Percentiles rank a stretch among this genome's conserved stretches.
Conservation (phyloP, 2,113 vertebrate genomes). For the Pterocles gutturalis region DNA sequence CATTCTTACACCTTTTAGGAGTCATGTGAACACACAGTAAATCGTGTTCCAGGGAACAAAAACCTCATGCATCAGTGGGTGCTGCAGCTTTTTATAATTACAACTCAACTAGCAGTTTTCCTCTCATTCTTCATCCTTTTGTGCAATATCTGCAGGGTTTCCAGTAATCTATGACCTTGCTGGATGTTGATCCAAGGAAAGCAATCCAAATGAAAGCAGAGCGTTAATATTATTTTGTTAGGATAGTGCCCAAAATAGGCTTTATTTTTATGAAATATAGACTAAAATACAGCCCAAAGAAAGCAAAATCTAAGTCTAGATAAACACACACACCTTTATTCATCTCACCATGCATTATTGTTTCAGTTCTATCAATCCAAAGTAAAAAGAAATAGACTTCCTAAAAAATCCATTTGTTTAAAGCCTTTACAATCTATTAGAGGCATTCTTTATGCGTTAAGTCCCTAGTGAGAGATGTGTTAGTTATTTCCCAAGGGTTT, state of each 20-base stretch:
- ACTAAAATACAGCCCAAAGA: neutral
- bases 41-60: neutral
- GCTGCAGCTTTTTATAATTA: neutral
- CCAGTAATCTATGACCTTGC: neutral
- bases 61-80: neutral
- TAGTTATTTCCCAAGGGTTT: neutral
- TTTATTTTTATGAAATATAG: neutral
- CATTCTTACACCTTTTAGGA: neutral
- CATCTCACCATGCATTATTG: neutral
- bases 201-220: conserved; percentile 3
- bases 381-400: neutral
- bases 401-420: neutral
- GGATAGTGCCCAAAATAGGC: neutral
- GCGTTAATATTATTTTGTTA: neutral
- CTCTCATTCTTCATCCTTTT: neutral
- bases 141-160: neutral
- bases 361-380: neutral
- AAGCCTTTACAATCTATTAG: neutral
- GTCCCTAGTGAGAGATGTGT: neutral
- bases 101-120: neutral
- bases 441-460: neutral
- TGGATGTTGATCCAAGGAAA: neutral
- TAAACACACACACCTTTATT: neutral
- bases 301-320: neutral
- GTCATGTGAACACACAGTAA: neutral